phyloP scores from a whole-genome alignment of 2,888 invertebrate genomes.

The Desoria tigrina region DNA sequence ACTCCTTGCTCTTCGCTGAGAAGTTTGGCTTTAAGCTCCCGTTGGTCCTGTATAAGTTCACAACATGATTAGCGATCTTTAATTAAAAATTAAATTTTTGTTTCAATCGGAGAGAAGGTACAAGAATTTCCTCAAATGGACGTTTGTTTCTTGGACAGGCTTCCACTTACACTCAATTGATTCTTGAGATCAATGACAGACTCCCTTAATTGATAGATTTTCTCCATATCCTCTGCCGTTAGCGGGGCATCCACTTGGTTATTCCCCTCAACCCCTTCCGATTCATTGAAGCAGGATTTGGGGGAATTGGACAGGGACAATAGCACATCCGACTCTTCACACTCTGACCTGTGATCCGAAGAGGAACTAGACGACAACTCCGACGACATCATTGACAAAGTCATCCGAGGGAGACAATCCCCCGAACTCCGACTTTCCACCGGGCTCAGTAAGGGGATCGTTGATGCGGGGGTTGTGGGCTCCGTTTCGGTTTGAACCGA shows the following conservation, averaged over 20 bases:
- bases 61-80: background rate
- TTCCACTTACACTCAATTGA: constrained; percentile 4
- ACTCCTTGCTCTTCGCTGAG: background rate
- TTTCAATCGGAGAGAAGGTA: background rate
- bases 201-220: background rate
- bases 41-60: constrained; percentile 2
- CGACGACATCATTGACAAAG: background rate
- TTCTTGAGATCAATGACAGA: constrained; percentile 5
- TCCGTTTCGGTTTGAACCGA: constrained; percentile 1
- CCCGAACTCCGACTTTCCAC: constrained; percentile 5
- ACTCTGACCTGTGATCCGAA: constrained; percentile 6
- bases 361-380: background rate
- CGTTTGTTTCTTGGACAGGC: constrained; percentile 2
- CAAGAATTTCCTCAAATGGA: constrained; percentile 1
- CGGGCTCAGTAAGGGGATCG: background rate
- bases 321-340: constrained; percentile 7
- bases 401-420: background rate
- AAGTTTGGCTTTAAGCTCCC: background rate
- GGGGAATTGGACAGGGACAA: constrained; percentile 5
- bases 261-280: background rate
- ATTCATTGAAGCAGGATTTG: background rate
- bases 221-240: background rate
- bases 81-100: background rate
- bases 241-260: background rate
- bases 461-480: constrained; percentile 3